Conservation (phyloP, 1,140 invertebrate species). For the Heliothis virescens region DNA sequence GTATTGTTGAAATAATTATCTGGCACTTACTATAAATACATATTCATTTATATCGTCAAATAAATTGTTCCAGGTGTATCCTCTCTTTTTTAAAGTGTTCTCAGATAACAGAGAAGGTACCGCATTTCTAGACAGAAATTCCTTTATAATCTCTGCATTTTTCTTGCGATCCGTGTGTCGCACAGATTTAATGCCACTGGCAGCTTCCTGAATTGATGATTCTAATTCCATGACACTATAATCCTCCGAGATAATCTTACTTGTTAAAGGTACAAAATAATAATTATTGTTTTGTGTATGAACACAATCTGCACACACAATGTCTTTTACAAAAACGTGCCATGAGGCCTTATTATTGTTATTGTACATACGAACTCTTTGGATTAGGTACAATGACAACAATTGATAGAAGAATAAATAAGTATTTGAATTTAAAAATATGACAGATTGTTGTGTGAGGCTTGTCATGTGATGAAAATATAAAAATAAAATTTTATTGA, state of each 20-base stretch:
- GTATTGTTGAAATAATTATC: background rate
- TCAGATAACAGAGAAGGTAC: constrained; percentile 69
- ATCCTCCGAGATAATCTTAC: background rate
- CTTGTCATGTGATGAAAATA: too few relatives aligned
- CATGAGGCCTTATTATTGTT: too few relatives aligned
- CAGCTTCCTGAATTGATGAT: constrained; percentile 66
- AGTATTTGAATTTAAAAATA: too few relatives aligned
- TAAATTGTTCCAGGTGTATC: constrained; percentile 76
- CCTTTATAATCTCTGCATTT: constrained; percentile 75
- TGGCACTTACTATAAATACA: constrained; percentile 70
- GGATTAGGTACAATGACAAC: too few relatives aligned
- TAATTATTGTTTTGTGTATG: too few relatives aligned
- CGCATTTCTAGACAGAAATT: constrained; percentile 74
- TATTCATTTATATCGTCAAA: constrained; percentile 78
- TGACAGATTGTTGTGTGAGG: too few relatives aligned
- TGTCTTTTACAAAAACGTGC: too few relatives aligned
- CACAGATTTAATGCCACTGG: constrained; percentile 64
- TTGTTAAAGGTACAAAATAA: background rate
- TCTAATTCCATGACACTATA: constrained; percentile 68
- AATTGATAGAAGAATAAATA: too few relatives aligned
- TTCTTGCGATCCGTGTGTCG: constrained; percentile 74
- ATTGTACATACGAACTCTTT: too few relatives aligned
- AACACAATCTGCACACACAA: too few relatives aligned
- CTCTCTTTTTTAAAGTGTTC: constrained; percentile 70
- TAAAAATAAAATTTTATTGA: too few relatives aligned